A percentile compares a stretch with the other conserved stretches of the same genome.
Conservation (phyloP, 2,113 vertebrate species). For the Verasper variegatus region DNA sequence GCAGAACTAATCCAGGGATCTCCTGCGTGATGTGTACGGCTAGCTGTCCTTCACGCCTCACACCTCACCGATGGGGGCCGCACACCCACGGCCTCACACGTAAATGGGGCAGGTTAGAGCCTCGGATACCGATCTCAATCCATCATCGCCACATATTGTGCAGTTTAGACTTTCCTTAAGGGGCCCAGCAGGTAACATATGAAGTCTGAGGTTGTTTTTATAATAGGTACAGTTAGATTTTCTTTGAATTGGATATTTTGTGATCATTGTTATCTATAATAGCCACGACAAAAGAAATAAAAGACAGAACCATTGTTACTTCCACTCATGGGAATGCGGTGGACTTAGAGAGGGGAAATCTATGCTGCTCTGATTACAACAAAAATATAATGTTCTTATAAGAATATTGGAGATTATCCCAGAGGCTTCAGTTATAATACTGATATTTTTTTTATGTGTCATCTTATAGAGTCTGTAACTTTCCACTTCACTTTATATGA, state of each 20-base stretch:
- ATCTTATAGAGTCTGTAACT: conserved; percentile 23
- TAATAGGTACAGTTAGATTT: not conserved
- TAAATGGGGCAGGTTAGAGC: not conserved
- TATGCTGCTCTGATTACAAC: not conserved
- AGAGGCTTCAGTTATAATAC: conserved; percentile 3
- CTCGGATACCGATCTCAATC: conserved; percentile 3
- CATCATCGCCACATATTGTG: conserved; percentile 16
- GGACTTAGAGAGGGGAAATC: not conserved
- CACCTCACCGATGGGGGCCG: conserved; percentile 46
- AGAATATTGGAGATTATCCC: not conserved
- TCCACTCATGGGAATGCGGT: not conserved
- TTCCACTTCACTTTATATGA: conserved; percentile 29
- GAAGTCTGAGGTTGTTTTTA: not conserved
- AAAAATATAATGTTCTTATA: not conserved
- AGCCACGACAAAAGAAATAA: not conserved
- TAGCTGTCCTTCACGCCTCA: conserved; percentile 77
- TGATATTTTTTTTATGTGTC: conserved; percentile 14
- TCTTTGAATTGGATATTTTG: not conserved
- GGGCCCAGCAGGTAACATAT: not conserved
- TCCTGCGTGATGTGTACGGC: conserved; percentile 66
- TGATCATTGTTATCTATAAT: not conserved
- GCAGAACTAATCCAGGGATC: conserved; percentile 80
- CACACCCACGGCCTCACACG: conserved; percentile 26
- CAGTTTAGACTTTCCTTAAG: conserved; percentile 17
- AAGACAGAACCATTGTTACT: not conserved